Conservation (phyloP, 2,888 invertebrate species). For the Euzophera pinguis region DNA sequence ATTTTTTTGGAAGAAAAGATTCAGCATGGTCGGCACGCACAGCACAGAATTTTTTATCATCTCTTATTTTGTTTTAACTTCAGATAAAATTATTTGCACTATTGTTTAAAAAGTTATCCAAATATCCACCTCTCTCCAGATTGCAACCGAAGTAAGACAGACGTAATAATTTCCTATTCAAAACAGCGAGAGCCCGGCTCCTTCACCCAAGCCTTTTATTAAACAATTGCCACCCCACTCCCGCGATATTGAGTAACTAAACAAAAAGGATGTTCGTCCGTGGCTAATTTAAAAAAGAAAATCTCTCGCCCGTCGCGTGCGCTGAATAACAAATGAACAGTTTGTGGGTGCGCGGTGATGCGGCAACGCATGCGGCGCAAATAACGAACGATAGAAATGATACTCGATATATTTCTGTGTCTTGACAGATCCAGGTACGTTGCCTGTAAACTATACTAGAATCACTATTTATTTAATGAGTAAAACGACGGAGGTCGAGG, state of each 20-base stretch:
- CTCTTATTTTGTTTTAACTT: too few species aligned
- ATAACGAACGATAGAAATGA: background rate
- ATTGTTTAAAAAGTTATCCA: too few species aligned
- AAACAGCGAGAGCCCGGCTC: background rate
- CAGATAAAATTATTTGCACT: too few species aligned
- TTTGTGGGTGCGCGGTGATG: slow-evolving; percentile 74
- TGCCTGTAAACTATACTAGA: too few species aligned
- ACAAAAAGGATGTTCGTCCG: slow-evolving; percentile 74
- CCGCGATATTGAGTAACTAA: slow-evolving; percentile 57
- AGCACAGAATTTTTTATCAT: too few species aligned
- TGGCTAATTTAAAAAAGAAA: slow-evolving; percentile 78
- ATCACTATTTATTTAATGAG: too few species aligned
- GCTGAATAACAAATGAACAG: slow-evolving; percentile 62
- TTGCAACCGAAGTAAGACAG: background rate
- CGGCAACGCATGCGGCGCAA: slow-evolving; percentile 23
- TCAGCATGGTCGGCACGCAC: too few species aligned
- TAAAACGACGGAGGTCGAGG: too few species aligned
- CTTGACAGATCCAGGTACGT: too few species aligned
- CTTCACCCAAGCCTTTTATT: slow-evolving; percentile 25
- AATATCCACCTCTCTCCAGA: too few species aligned
- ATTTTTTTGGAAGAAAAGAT: too few species aligned
- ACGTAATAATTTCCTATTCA: background rate
- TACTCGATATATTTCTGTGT: too few species aligned
- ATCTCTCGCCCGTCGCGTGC: slow-evolving; percentile 59
- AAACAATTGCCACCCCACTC: slow-evolving; percentile 29